phyloP scores from a whole-genome alignment of 2,797 vertebrate species.

The Carduelis carduelis region DNA sequence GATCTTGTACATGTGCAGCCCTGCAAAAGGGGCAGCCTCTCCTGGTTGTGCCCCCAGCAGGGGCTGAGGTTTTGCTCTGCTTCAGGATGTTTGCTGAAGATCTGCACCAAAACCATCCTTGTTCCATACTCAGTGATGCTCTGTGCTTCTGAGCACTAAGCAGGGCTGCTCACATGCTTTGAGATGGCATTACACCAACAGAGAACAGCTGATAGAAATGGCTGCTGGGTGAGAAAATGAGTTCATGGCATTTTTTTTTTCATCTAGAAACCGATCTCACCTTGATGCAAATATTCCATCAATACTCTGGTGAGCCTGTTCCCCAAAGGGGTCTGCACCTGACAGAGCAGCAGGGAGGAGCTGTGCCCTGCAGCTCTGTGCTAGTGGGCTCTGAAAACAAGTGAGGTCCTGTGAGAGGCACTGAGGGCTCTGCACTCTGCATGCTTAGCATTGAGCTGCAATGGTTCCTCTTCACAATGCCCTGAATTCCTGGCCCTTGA shows the following conservation, averaged over 20 bases:
- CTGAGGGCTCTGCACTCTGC: neutral
- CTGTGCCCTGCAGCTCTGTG: neutral
- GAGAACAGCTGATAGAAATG: neutral
- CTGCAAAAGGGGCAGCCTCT: neutral
- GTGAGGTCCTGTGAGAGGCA: neutral
- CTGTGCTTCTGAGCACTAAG: neutral
- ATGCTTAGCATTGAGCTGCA: neutral
- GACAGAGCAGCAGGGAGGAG: neutral
- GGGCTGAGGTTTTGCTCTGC: neutral
- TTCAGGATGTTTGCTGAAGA: neutral
- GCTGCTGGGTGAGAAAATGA: neutral
- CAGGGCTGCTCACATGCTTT: neutral
- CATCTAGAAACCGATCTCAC: neutral
- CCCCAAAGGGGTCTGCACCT: neutral
- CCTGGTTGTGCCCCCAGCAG: fast-evolving
- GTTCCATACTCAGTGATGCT: neutral
- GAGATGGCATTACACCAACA: neutral
- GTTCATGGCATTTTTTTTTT: neutral
- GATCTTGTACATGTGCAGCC: neutral
- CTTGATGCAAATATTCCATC: neutral
- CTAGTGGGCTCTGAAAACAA: neutral
- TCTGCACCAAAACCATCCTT: neutral
- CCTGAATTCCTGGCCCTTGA: neutral
- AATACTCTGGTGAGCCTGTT: neutral
- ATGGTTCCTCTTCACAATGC: neutral